Percentiles rank a stretch among this genome's conserved stretches.
phyloP scores from a whole-genome alignment of 2,113 vertebrate species.

The Syngnathus typhle region DNA sequence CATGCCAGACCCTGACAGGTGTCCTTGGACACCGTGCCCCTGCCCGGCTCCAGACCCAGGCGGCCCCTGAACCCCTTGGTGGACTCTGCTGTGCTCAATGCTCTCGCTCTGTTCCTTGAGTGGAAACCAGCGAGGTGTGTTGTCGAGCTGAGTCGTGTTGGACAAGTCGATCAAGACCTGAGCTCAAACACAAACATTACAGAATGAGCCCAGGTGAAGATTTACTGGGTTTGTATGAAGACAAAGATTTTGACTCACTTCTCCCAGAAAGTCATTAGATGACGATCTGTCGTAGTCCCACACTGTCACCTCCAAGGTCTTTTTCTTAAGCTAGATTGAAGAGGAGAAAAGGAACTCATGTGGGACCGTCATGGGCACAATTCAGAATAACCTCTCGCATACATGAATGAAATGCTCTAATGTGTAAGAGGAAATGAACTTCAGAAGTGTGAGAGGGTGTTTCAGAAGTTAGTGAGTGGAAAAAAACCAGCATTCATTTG shows the following conservation, averaged over 20 bases:
- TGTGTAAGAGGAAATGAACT: too few relatives aligned
- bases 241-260: constrained; percentile 70
- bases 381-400: not conserved
- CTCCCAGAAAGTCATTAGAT: constrained; percentile 96
- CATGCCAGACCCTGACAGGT: constrained; percentile 45
- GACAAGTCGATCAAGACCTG: constrained; percentile 95
- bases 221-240: constrained; percentile 12
- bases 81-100: constrained; percentile 82
- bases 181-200: constrained; percentile 9
- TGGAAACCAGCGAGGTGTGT: constrained; percentile 87
- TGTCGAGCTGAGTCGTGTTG: constrained; percentile 85
- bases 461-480: too few relatives aligned
- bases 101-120: constrained; percentile 94
- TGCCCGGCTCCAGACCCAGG: constrained; percentile 59
- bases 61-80: constrained; percentile 74
- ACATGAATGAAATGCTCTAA: too few relatives aligned
- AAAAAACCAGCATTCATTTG: too few relatives aligned
- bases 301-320: constrained; percentile 96
- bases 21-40: constrained; percentile 34
- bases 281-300: constrained; percentile 99
- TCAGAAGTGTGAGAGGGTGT: too few relatives aligned
- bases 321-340: constrained; percentile 87
- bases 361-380: not conserved
- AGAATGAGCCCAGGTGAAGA: not conserved
- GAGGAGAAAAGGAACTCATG: not conserved